These are phyloP conservation scores for Buteo buteo DNA, from an alignment of 2,113 vertebrate genomes.

Conservation along the genomic window DNA sequence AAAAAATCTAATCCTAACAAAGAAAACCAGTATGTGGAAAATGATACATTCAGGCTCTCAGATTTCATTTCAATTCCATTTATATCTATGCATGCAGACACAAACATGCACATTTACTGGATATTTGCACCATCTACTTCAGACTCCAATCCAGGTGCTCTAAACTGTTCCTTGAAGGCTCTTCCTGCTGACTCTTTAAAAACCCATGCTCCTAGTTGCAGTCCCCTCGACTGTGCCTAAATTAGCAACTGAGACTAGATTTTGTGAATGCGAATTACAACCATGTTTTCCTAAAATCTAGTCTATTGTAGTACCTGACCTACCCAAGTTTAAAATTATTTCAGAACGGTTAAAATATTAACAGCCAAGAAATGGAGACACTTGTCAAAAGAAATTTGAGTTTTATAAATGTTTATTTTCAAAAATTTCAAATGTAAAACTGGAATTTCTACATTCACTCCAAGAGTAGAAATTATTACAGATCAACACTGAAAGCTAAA, in stretches of 20 bases:
- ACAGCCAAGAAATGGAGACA: neutral
- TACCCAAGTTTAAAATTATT: neutral
- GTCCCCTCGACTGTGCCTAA: neutral
- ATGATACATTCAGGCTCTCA: neutral
- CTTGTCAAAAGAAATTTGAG: neutral
- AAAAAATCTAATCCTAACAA: neutral
- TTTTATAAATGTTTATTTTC: neutral
- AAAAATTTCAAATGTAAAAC: neutral
- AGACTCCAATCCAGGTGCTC: neutral
- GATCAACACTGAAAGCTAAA: neutral
- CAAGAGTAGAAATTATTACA: neutral
- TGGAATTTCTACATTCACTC: neutral
- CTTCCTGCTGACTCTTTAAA: neutral
- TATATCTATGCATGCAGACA: neutral
- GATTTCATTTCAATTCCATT: neutral
- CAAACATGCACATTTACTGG: neutral
- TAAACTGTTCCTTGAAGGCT: neutral
- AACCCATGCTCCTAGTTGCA: neutral
- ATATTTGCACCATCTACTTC: neutral
- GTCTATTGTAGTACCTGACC: neutral
- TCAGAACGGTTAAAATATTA: neutral
- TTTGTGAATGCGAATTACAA: neutral
- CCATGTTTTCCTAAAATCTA: neutral
- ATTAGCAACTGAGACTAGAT: neutral
- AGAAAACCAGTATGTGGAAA: neutral